Evolutionary conservation across 2,888 invertebrate genomes (phyloP), one percentile per base, ranked within the genome.

Genomic region (Hedya salicella): DNA sequence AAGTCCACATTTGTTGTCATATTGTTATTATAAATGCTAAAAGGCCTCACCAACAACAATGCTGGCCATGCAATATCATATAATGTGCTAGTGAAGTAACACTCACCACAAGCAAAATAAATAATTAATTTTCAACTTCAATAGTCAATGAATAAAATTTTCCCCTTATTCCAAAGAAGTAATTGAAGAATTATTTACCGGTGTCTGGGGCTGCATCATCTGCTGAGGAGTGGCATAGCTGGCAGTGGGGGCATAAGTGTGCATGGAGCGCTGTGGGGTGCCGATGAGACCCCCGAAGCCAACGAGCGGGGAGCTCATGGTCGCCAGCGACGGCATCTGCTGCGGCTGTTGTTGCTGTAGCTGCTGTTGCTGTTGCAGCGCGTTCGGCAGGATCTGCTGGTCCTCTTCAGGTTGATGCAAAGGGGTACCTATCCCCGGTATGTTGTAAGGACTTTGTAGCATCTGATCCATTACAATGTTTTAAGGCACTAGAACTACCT

Each of bases 351-450:
- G 96, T 75, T 96, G 95, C 70, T 96, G 96, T 74, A 95, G 96
- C 54, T 85, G 87, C 72, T 96, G 96, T 75, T 96, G 96, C 73
- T 96, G 96, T 77, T 96, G 96, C 74, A 97, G 92, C 0, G 97
- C 96, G 93, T 96, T 96, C 54, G 97, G 96, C 56, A 97, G 93
- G 76, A 97, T 97, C 83, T 96, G 96, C 83, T 97, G 97, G 85
- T 98, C 98, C 81, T 97, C 97, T 82, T 97, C 97, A 17, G 97
- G 96, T 78, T 97, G 97, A 91, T 97, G 97, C 14, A 97, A 85
- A 1, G 98, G 97, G 5, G 97, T 98, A 62, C 96, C 97, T 83
- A 98, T 97, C 78, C 97, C 97, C 70, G 97, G 97, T 85, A 97
- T 97, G 76, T 96, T 96, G 70, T 96, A 97, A 17, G 97, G 97